Evolutionary conservation across 2,888 invertebrate species (phyloP).

Genomic region (Theretra japonica): DNA sequence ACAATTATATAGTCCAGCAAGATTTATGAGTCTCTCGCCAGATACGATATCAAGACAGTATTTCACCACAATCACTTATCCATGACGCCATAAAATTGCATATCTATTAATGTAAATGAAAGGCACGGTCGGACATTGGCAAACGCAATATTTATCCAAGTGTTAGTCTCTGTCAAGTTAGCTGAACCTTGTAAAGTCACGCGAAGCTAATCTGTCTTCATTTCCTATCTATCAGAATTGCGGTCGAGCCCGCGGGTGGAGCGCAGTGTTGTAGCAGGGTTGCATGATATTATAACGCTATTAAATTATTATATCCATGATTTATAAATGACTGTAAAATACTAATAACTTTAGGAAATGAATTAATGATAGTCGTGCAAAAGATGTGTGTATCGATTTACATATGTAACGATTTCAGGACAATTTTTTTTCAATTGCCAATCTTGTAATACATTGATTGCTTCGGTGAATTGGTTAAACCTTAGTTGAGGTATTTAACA

Average conservation of each 20-base stretch:
- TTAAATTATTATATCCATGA: not conserved
- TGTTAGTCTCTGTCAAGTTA: conserved; percentile 45
- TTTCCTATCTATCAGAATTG: conserved; percentile 82
- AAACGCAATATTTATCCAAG: conserved; percentile 62
- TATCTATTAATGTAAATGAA: conserved; percentile 4
- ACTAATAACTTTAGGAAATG: too few species aligned
- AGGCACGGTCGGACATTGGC: conserved; percentile 36
- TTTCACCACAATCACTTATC: too few species aligned
- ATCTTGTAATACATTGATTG: too few species aligned
- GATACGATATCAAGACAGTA: too few species aligned
- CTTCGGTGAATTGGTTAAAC: too few species aligned
- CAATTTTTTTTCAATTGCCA: too few species aligned
- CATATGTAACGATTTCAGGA: too few species aligned
- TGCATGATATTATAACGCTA: conserved; percentile 12
- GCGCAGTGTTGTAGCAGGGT: conserved; percentile 48
- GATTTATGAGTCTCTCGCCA: too few species aligned
- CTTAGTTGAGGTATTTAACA: too few species aligned
- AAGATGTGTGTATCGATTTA: too few species aligned
- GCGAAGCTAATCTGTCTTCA: conserved; percentile 83
- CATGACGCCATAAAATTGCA: not conserved
- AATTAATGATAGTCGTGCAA: too few species aligned
- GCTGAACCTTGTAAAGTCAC: conserved; percentile 72
- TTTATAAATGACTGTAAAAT: not conserved
- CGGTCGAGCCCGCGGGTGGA: conserved; percentile 61
- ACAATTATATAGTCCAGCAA: too few species aligned